Percentiles rank a stretch among this genome's conserved stretches.
Evolutionary conservation across 2,113 vertebrate genomes (phyloP).

Genomic region (Cettia cetti): DNA sequence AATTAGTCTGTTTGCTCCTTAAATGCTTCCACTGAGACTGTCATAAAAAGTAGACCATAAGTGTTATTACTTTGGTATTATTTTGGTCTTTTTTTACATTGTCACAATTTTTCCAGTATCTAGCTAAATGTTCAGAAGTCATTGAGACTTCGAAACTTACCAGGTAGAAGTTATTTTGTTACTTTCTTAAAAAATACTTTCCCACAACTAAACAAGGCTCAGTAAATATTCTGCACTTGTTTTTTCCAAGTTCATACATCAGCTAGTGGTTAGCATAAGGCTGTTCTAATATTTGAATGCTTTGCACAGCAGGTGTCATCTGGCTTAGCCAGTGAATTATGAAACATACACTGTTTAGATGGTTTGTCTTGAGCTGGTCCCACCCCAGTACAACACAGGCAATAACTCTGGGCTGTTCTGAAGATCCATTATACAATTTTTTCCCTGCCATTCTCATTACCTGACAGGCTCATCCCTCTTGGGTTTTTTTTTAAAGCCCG

Average conservation of each 20-base stretch:
- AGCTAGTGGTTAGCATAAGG: neutral
- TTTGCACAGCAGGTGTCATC: neutral
- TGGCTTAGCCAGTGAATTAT: neutral
- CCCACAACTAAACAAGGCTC: neutral
- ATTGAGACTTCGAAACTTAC: neutral
- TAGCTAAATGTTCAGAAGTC: neutral
- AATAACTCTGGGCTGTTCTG: neutral
- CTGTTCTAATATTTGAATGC: neutral
- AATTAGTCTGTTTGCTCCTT: neutral
- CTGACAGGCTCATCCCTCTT: neutral
- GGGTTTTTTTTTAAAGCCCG: neutral
- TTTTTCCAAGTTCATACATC: neutral
- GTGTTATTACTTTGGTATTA: neutral
- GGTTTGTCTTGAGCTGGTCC: neutral
- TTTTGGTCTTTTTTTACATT: neutral
- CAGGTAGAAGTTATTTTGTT: neutral
- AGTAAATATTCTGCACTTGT: neutral
- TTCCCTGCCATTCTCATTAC: neutral
- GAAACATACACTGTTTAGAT: neutral
- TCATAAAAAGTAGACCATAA: neutral
- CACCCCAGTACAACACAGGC: neutral
- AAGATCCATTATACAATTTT: neutral
- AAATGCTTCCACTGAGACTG: neutral
- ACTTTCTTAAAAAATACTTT: neutral
- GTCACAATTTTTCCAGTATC: neutral